Conservation (phyloP, 2,888 invertebrate genomes). For the Cylloceria caligata region DNA sequence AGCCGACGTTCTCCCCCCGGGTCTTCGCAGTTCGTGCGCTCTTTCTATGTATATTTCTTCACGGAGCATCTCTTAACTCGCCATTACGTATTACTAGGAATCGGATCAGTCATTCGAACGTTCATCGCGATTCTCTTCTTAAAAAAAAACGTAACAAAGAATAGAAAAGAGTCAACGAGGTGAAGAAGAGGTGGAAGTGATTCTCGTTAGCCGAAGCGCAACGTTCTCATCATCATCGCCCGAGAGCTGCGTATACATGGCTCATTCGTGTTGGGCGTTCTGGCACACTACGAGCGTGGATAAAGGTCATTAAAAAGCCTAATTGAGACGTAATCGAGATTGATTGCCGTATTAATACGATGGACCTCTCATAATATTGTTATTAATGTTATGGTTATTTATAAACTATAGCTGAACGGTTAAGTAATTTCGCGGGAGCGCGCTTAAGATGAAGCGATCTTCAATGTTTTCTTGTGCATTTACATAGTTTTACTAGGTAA, state of each 20-base stretch:
- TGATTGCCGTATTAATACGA: constrained; percentile 49
- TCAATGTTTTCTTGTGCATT: not conserved
- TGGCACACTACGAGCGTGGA: constrained; percentile 47
- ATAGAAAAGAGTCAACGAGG: constrained; percentile 31
- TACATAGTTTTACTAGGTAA: not conserved
- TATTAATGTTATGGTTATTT: not conserved
- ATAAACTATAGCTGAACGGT: constrained; percentile 8
- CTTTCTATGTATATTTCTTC: constrained; percentile 8
- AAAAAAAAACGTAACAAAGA: constrained; percentile 8
- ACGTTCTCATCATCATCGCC: constrained; percentile 27
- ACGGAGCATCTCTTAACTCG: constrained; percentile 1
- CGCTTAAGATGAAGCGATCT: not conserved
- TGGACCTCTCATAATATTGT: constrained; percentile 4
- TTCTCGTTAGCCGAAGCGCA: constrained; percentile 10
- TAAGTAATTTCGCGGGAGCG: not conserved
- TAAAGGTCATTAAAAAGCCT: constrained; percentile 49
- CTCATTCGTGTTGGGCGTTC: constrained; percentile 40
- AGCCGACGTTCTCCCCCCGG: constrained; percentile 71
- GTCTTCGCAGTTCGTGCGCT: not conserved
- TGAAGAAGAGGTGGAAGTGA: constrained; percentile 15
- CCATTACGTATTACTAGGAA: constrained; percentile 34
- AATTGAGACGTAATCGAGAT: constrained; percentile 63
- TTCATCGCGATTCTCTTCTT: constrained; percentile 1
- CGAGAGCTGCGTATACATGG: constrained; percentile 22
- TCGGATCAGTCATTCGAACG: constrained; percentile 41